Percentiles rank a stretch among this genome's conserved stretches.
These are phyloP conservation scores for Agrilus biguttatus DNA, from an alignment of 2,888 invertebrate species.

Conservation along the genomic window DNA sequence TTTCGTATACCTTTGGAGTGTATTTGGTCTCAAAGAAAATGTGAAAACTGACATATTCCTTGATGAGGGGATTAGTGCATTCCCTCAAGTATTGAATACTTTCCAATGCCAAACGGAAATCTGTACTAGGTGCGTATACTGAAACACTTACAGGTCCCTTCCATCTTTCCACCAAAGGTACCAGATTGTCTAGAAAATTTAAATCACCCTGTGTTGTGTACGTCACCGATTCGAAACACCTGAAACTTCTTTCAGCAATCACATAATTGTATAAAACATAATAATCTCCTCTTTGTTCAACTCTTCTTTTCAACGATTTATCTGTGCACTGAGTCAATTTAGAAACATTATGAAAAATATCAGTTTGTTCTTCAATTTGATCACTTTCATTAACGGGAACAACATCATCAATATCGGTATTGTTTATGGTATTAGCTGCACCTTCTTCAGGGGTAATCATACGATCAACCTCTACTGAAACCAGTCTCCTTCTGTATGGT, in stretches of 20 bases:
- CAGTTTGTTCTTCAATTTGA: no score
- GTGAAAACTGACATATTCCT: constrained; percentile 47
- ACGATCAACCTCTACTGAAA: no score
- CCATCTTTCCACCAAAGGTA: constrained; percentile 43
- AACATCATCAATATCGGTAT: no score
- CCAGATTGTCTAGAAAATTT: constrained; percentile 49
- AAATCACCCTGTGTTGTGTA: constrained; percentile 55
- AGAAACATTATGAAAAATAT: no score
- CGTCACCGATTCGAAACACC: constrained; percentile 47
- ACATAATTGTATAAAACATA: constrained; percentile 50
- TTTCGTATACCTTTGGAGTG: constrained; percentile 31
- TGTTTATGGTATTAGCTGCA: no score
- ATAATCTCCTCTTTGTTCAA: constrained; percentile 20
- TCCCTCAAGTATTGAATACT: constrained; percentile 42
- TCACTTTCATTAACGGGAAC: no score
- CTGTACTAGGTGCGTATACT: constrained; percentile 47
- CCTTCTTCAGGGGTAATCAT: no score
- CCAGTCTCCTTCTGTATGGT: no score
- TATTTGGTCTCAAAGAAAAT: constrained; percentile 44
- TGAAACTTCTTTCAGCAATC: constrained; percentile 28
- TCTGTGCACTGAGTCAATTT: no score
- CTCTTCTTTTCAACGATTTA: no score
- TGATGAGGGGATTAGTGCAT: constrained; percentile 36
- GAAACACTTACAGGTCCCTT: constrained; percentile 49
- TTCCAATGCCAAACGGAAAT: constrained; percentile 39